Base-by-base conservation (phyloP, 2,797 vertebrate species). In the Xyrichtys novacula region DNA sequence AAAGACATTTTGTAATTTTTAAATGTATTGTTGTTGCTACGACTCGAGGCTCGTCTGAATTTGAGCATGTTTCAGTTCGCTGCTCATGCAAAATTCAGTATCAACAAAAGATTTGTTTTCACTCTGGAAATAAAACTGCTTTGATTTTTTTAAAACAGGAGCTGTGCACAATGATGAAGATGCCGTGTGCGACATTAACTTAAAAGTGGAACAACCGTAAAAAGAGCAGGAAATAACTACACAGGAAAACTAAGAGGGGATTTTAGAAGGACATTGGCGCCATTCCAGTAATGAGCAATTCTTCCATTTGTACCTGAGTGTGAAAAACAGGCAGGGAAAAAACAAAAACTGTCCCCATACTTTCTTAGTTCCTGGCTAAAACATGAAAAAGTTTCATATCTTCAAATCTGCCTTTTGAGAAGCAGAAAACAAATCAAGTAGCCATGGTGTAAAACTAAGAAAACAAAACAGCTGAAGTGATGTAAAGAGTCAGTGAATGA, bases 41-140 rank as follows among this genome's bases (percentile, higher is more conserved):
- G n/a, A n/a, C n/a, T n/a, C n/a, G 38, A 57, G 22, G 47, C 0
- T 50, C 8, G 17, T 23, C 5, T 32, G 38, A 7, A 38, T 49
- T 19, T 22, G n/a, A 39, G 42, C 31, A 22, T 19, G 2, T 28
- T 28, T 40, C 19, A 32, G 26, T 32, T 40, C 34, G 34, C 7
- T 34, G 15, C 32, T 55, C 23, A 57, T 49, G n/a, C 1, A 17
- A 29, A 53, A 46, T 52, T 39, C 19, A 62, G 47, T 14, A 29
- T 4, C 3, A 9, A 17, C 11, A 43, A 26, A n/a, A 0, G 26
- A 38, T 15, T 0, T 36, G n/a, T 17, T 10, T 46, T 54, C 23
- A 15, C 4, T 26, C 16, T 20, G 17, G 32, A 36, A 12, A 0
- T 12, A 11, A 14, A 10, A 1, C 6, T 6, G 25, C 15, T 47